These are phyloP conservation scores for Macrobrachium nipponense DNA, from an alignment of 1,140 invertebrate genomes.

Conservation along the genomic window DNA sequence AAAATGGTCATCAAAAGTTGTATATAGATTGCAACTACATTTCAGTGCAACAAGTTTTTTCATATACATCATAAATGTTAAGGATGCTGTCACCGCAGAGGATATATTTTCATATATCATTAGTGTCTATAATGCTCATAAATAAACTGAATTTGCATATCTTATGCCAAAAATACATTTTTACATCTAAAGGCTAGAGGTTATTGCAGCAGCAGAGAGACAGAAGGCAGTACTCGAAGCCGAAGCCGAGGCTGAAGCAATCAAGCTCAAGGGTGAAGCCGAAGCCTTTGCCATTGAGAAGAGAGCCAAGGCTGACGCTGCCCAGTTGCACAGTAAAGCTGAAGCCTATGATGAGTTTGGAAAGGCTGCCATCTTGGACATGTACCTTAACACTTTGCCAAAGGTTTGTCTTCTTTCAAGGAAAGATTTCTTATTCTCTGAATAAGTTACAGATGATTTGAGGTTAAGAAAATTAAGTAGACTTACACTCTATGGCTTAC, in stretches of 20 bases:
- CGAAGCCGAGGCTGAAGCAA: conserved; percentile 91
- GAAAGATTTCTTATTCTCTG: no score
- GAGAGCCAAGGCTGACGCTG: conserved; percentile 87
- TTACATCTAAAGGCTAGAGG: conserved; percentile 79
- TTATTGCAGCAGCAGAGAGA: conserved; percentile 91
- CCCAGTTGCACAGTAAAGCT: conserved; percentile 96
- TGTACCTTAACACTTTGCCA: conserved; percentile 93
- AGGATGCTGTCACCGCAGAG: no score
- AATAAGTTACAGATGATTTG: neutral
- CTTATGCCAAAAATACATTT: neutral
- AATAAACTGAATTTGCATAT: neutral
- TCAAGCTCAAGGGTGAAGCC: conserved; percentile 84
- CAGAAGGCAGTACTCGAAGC: conserved; percentile 87
- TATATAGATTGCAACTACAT: no score
- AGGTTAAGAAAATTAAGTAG: no score
- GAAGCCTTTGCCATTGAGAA: conserved; percentile 92
- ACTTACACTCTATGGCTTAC: no score
- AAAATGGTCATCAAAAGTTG: no score
- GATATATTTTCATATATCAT: no score
- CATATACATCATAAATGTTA: no score
- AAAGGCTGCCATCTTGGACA: conserved; percentile 95
- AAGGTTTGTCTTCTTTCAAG: conserved; percentile 76
- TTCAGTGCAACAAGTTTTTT: no score
- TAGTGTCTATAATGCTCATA: neutral
- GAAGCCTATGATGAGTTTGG: conserved; percentile 96